phyloP scores from a whole-genome alignment of 2,113 vertebrate genomes.

The Neodon shergylaensis region DNA sequence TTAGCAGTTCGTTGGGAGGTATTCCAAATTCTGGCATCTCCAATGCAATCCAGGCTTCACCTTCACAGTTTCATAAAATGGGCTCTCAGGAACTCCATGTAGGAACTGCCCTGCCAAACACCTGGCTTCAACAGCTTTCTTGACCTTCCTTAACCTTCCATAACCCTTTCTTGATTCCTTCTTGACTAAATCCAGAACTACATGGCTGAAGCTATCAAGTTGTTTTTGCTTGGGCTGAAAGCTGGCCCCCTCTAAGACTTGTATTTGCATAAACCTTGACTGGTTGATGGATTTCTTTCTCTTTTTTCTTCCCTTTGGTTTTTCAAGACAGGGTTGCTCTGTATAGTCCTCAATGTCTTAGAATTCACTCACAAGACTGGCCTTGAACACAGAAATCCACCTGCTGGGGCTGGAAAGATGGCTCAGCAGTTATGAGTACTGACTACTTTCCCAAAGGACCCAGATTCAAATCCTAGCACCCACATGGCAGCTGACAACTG shows the following conservation, averaged over 20 bases:
- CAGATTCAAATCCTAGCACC: no score
- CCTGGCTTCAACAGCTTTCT: neutral
- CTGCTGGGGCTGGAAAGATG: neutral
- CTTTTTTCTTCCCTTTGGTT: neutral
- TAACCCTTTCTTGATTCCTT: neutral
- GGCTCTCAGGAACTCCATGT: neutral
- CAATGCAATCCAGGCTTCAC: neutral
- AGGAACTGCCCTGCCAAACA: neutral
- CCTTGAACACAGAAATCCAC: neutral
- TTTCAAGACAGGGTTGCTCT: neutral
- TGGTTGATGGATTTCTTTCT: neutral
- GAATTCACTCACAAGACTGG: neutral
- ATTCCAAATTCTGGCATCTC: neutral
- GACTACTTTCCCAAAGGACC: no score
- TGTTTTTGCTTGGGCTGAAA: neutral
- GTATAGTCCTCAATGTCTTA: neutral
- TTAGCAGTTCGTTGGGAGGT: no score
- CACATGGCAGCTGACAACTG: no score
- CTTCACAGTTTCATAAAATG: neutral
- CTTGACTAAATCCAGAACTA: neutral
- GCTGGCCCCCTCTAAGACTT: neutral
- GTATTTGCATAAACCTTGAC: neutral
- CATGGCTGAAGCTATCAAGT: neutral
- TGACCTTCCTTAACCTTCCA: neutral
- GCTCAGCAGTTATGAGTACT: no score